Conservation (phyloP, 2,888 invertebrate genomes). For the Dicycla oo region DNA sequence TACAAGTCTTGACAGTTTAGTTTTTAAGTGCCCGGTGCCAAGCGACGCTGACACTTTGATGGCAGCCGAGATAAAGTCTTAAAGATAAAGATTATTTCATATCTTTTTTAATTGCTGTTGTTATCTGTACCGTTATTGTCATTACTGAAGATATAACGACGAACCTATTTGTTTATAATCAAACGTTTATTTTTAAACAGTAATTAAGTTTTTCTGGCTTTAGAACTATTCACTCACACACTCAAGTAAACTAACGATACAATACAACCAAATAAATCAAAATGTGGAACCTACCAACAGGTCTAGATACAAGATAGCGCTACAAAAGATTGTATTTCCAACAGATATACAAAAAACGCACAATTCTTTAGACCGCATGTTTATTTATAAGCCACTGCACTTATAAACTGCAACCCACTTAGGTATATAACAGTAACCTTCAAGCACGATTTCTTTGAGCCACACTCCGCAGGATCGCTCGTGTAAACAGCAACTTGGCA, state of each 20-base stretch:
- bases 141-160: conserved; percentile 38
- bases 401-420: conserved; percentile 37
- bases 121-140: conserved; percentile 58
- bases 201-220: not conserved
- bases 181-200: conserved; percentile 7
- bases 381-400: conserved; percentile 30
- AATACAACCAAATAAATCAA: conserved; percentile 1
- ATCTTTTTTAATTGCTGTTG: conserved; percentile 54
- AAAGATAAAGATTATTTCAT: conserved; percentile 65
- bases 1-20: conserved; percentile 65
- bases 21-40: conserved; percentile 65
- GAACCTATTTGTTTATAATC: conserved; percentile 25
- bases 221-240: not conserved
- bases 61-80: conserved; percentile 74
- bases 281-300: not conserved
- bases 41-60: conserved; percentile 69
- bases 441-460: conserved; percentile 49
- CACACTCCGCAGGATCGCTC: conserved; percentile 30
- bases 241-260: not conserved
- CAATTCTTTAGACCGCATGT: not conserved
- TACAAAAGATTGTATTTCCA: not conserved
- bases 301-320: not conserved
- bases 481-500: conserved; percentile 62
- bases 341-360: not conserved
- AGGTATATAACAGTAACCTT: conserved; percentile 52